These are phyloP conservation scores for Lutjanus campechanus DNA, from an alignment of 2,797 vertebrate species.

Conservation along the genomic window DNA sequence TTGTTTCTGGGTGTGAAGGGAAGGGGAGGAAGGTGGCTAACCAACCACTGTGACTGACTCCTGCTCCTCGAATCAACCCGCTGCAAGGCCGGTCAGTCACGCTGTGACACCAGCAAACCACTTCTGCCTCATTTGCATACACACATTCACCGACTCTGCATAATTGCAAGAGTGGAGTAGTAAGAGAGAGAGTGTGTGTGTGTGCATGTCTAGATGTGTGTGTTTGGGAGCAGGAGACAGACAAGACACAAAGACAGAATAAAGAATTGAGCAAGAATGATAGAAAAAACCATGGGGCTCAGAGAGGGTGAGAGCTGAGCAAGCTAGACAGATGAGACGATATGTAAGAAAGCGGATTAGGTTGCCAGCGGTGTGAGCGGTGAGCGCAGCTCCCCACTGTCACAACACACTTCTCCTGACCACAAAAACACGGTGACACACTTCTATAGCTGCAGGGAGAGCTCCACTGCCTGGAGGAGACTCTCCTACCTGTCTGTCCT, in stretches of 20 bases:
- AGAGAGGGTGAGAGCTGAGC: conserved; percentile 24
- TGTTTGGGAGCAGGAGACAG: conserved; percentile 8
- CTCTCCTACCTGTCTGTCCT: conserved; percentile 17
- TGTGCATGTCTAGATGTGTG: conserved; percentile 2
- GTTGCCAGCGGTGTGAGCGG: conserved; percentile 33
- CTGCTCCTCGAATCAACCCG: conserved; percentile 63
- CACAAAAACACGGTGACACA: conserved; percentile 62
- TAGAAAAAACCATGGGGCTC: conserved; percentile 8
- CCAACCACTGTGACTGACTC: conserved; percentile 67
- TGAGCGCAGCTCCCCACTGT: conserved; percentile 48
- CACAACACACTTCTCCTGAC: conserved; percentile 65
- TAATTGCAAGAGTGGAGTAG: conserved; percentile 36
- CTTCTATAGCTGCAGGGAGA: conserved; percentile 52
- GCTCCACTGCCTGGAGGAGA: conserved; percentile 31
- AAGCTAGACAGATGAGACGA: conserved; percentile 42
- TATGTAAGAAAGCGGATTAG: conserved; percentile 48
- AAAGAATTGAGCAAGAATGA: conserved; percentile 15
- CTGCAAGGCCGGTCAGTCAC: conserved; percentile 58
- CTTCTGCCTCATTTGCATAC: conserved; percentile 65
- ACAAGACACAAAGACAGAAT: conserved; percentile 15
- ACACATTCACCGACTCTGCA: conserved; percentile 44
- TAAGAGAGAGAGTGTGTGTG: not conserved
- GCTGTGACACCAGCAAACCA: conserved; percentile 53
- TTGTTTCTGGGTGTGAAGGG: conserved; percentile 73
- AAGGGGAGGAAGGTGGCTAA: conserved; percentile 60